These are phyloP conservation scores for Halcyon smyrnensis DNA, from an alignment of 2,797 vertebrate genomes.

Conservation along the genomic window DNA sequence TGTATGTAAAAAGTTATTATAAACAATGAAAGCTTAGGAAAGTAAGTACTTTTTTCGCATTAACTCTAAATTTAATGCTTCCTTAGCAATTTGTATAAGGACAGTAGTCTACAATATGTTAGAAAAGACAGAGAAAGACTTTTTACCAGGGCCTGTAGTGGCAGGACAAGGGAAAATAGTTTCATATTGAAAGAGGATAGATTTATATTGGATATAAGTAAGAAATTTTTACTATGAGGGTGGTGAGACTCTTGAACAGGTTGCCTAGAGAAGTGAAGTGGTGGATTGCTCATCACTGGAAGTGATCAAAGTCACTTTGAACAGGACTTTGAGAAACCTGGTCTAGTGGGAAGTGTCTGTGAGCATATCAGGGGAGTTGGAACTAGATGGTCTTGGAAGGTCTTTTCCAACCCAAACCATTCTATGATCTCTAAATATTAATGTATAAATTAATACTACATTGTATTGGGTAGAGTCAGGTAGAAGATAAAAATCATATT, in stretches of 20 bases:
- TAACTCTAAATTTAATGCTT: not conserved
- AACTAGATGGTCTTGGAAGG: not conserved
- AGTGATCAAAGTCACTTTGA: not conserved
- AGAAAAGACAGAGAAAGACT: not conserved
- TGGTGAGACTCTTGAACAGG: not conserved
- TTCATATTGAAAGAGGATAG: not conserved
- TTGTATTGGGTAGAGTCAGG: not conserved
- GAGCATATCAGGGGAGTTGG: accelerated
- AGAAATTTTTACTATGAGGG: not conserved
- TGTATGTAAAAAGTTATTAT: not conserved
- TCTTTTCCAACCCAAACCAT: not conserved
- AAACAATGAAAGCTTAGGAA: not conserved
- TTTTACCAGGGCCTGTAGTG: not conserved
- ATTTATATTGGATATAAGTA: not conserved
- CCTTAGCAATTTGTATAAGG: not conserved
- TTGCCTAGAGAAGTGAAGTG: not conserved
- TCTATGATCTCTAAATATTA: not conserved
- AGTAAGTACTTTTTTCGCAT: not conserved
- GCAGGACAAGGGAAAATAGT: not conserved
- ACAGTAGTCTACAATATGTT: not conserved
- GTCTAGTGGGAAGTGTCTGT: not conserved
- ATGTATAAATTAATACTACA: not conserved
- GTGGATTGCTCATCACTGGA: not conserved
- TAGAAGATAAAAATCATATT: not conserved
- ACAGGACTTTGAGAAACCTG: not conserved